Conservation (phyloP, 2,888 invertebrate genomes). For the Aricia artaxerxes region DNA sequence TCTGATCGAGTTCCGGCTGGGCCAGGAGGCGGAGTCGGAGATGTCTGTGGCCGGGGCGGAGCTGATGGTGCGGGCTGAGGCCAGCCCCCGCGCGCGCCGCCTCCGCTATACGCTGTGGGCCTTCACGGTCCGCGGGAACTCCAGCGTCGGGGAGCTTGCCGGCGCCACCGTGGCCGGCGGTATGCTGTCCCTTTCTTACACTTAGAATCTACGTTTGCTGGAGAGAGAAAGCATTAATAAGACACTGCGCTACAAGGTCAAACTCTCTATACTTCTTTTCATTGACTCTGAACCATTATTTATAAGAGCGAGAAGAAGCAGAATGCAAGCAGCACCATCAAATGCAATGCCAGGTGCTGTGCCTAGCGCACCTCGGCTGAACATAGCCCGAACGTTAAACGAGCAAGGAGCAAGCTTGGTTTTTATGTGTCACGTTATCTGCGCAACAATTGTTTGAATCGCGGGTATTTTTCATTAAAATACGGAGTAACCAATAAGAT, state of each 20-base stretch:
- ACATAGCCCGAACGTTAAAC: too few relatives aligned
- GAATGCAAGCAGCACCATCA: too few relatives aligned
- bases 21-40: conserved; percentile 86
- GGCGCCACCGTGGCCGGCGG: conserved; percentile 74
- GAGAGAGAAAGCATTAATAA: not conserved
- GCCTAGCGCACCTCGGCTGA: too few relatives aligned
- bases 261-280: too few relatives aligned
- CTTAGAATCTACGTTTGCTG: not conserved
- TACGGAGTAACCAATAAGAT: not conserved
- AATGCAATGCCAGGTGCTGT: too few relatives aligned
- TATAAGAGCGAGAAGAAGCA: too few relatives aligned
- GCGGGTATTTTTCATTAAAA: not conserved
- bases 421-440: not conserved
- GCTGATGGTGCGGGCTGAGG: conserved; percentile 90
- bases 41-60: conserved; percentile 83
- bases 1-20: conserved; percentile 90
- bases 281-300: too few relatives aligned
- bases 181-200: not conserved
- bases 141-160: conserved; percentile 76
- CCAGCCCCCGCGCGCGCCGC: conserved; percentile 85
- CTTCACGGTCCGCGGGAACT: conserved; percentile 84
- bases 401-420: not conserved
- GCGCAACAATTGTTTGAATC: not conserved
- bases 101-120: conserved; percentile 90
- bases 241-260: too few relatives aligned